Evolutionary conservation across 1,140 invertebrate species (phyloP), one percentile per base, ranked within the genome.

Genomic region (Philotrypesis tridentata): DNA sequence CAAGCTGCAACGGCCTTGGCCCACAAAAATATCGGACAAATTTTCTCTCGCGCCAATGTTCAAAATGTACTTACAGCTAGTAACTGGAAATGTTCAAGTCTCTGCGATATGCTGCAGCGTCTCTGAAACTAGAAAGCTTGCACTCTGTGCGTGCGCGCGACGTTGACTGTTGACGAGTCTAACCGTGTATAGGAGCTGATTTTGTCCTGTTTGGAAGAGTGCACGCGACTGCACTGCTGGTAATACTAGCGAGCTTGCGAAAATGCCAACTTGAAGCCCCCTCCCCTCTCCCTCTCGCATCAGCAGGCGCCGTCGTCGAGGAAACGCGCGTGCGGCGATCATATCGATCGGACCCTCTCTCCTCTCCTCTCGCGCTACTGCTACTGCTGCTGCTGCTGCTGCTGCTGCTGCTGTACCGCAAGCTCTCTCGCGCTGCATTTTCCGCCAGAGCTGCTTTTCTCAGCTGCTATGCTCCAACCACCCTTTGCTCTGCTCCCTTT

Each of bases 201-300:
- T n/a, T n/a, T n/a, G n/a, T n/a, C n/a, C n/a, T 80, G 71, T 43
- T 74, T 74, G 2, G 31, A 74, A 70, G 71, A 79, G 77, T 48
- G 55, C 55, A 14, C 61, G 23, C 55, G 63, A 27, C 33, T n/a
- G n/a, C 33, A 37, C 33, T 37, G 40, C 48, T 27, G 75, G 25
- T 29, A 31, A 60, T 43, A 2, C 25, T 21, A n/a, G 74, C 23
- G 75, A 29, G n/a, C 79, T 43, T 81, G 79, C 72, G 43, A 63
- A n/a, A n/a, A n/a, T n/a, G n/a, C n/a, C n/a, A n/a, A 75, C 79
- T 81, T 68, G 40, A 81, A 74, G 61, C 79, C 79, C 79, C 72
- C 65, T 72, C 43, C 55, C 40, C 29, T 14, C 65, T 48, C n/a
- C 23, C 1, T 14, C 68, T 29, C 2, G 63, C 63, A 27, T 17